A percentile compares a stretch with the other conserved stretches of the same genome.
phyloP scores from a whole-genome alignment of 1,140 invertebrate genomes.

The Drosophila trapezifrons region DNA sequence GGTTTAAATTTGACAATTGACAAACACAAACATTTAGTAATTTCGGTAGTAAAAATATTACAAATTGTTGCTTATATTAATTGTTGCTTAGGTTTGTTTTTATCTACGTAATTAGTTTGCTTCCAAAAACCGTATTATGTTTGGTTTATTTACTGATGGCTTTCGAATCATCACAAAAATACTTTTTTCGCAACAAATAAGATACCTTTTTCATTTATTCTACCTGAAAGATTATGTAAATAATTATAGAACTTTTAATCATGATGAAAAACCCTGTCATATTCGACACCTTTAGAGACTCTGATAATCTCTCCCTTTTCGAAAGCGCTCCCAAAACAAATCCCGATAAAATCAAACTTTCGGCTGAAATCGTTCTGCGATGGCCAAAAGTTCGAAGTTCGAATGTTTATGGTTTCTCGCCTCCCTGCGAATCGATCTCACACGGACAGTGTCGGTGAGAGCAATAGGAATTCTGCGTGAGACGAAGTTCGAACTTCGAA shows the following conservation, averaged over 20 bases:
- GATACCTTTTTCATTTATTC: no score
- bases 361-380: neutral
- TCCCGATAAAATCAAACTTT: constrained; percentile 12
- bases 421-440: constrained; percentile 40
- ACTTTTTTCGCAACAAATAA: neutral
- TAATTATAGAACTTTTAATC: neutral
- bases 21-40: neutral
- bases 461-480: constrained; percentile 32
- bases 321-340: neutral
- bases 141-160: no score
- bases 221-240: neutral
- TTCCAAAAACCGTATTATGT: no score
- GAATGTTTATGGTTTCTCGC: constrained; percentile 31
- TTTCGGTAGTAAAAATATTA: neutral
- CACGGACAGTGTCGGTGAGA: constrained; percentile 46
- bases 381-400: constrained; percentile 23
- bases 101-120: neutral
- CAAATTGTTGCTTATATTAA: neutral
- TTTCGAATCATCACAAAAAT: neutral
- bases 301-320: constrained; percentile 1
- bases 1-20: neutral
- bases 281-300: neutral
- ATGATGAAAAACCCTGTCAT: constrained; percentile 7
- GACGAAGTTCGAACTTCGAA: constrained; percentile 6
- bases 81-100: neutral